These are phyloP conservation scores for Galleria mellonella DNA, from an alignment of 1,140 invertebrate genomes.

Conservation along the genomic window DNA sequence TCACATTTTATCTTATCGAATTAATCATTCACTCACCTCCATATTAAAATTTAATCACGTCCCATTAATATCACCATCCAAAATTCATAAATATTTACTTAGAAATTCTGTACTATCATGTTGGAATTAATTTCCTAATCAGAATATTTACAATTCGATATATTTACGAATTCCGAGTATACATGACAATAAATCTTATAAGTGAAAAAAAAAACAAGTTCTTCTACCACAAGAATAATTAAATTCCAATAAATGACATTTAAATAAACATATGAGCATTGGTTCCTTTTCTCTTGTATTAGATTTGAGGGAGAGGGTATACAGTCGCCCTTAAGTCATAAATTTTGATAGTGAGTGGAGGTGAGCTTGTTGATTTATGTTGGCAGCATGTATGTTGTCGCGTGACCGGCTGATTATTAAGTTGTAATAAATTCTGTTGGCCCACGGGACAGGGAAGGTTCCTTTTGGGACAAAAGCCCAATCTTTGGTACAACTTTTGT, in stretches of 20 bases:
- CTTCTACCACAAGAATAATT: conserved; percentile 20
- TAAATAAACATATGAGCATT: conserved; percentile 29
- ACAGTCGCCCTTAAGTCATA: conserved; percentile 37
- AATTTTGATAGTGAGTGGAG: conserved; percentile 31
- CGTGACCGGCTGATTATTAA: conserved; percentile 48
- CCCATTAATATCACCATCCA: not conserved
- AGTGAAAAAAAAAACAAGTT: conserved; percentile 11
- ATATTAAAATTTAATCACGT: not conserved
- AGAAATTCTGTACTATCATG: not conserved
- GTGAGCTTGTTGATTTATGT: conserved; percentile 20
- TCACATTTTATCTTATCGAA: not conserved
- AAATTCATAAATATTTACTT: not conserved
- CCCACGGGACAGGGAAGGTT: conserved; percentile 13
- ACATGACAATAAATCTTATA: not conserved
- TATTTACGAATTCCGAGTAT: conserved; percentile 4
- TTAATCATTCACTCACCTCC: not conserved
- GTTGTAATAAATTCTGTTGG: conserved; percentile 48
- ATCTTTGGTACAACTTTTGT: no score
- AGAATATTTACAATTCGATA: conserved; percentile 3
- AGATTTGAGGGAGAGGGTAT: conserved; percentile 10
- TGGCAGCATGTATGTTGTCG: conserved; percentile 40
- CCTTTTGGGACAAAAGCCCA: no score
- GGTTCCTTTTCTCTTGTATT: conserved; percentile 14
- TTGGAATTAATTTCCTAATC: conserved; percentile 6
- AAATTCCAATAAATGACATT: conserved; percentile 49